These are phyloP conservation scores for Nephila pilipes DNA, from an alignment of 1,140 invertebrate species.

Conservation along the genomic window DNA sequence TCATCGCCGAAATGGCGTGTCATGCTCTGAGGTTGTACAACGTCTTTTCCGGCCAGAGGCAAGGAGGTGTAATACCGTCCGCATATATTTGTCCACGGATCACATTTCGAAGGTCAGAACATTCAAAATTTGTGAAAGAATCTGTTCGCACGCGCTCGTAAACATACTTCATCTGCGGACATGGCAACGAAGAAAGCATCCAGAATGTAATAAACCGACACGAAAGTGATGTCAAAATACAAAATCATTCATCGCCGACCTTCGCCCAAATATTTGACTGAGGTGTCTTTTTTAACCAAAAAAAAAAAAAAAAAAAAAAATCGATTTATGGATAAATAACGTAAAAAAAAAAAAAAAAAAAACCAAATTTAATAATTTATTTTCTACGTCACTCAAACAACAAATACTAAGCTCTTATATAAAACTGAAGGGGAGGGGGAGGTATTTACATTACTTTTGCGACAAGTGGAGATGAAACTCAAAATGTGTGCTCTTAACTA, in stretches of 20 bases:
- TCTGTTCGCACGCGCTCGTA: background rate
- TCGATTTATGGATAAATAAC: no score
- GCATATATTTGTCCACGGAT: background rate
- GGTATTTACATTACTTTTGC: no score
- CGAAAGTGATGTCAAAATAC: background rate
- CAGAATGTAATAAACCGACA: background rate
- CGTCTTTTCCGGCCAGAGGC: conserved; percentile 27
- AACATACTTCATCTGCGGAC: background rate
- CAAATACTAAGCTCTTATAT: no score
- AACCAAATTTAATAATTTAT: no score
- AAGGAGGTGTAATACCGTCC: conserved; percentile 3
- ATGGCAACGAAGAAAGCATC: background rate
- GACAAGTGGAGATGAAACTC: no score
- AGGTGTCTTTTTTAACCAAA: no score
- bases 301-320: no score
- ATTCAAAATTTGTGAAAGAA: conserved; percentile 31
- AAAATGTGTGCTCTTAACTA: no score
- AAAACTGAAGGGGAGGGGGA: no score
- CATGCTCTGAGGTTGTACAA: background rate
- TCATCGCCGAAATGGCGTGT: conserved; percentile 5
- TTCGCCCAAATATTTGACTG: background rate
- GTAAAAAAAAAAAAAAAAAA: no score
- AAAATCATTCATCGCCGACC: background rate
- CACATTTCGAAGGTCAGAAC: background rate
- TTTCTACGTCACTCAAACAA: no score